Evolutionary conservation across 2,113 vertebrate species (phyloP), one percentile per base, ranked within the genome.

Genomic region (Mobula birostris): DNA sequence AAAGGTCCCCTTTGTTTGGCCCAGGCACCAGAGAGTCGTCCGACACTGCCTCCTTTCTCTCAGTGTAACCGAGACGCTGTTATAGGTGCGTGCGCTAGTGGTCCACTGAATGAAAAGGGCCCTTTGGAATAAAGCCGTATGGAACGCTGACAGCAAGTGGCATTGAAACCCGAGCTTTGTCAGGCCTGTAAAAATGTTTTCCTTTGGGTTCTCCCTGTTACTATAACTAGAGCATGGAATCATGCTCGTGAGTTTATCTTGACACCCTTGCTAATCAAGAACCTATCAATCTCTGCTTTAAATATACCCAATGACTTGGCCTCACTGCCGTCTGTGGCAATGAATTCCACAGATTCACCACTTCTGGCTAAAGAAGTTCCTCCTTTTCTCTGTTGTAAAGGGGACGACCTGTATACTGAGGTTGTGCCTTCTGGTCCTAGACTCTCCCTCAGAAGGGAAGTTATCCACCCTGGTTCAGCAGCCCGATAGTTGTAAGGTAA

Each of bases 121-220:
- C n/a, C 61, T 58, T 90, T 91, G 68, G 63, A 63, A 56, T 94
- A 87, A 74, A 94, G 76, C 0, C 0, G 48, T 48, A 24, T 63
- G 83, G 0, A 1, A 63, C 48, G 94, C 66, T 90, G 94, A 15
- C 36, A 58, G 61, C 77, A 77, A 78, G 32, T 32, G 32, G 79
- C 79, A 68, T 96, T 95, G 95, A 94, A 95, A 94, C 94, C 66
- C 3, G 95, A 95, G 96, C 95, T 95, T 95, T 95, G 80, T 96
- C 15, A 15, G 85, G 85, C 85, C 11, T 40, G 15, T 17, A n/a
- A 90, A 90, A 90, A 66, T 19, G 85, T 90, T 66, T 90, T 66
- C 85, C 1, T 88, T 90, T 90, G 85, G 29, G 29, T 63, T 68
- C n/a, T 88, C 12, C 27, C 85, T 32, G 85, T 66, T 32, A 12